Evolutionary conservation across 2,888 invertebrate genomes (phyloP), one percentile per base, ranked within the genome.

Genomic region (Prenolepis imparis): DNA sequence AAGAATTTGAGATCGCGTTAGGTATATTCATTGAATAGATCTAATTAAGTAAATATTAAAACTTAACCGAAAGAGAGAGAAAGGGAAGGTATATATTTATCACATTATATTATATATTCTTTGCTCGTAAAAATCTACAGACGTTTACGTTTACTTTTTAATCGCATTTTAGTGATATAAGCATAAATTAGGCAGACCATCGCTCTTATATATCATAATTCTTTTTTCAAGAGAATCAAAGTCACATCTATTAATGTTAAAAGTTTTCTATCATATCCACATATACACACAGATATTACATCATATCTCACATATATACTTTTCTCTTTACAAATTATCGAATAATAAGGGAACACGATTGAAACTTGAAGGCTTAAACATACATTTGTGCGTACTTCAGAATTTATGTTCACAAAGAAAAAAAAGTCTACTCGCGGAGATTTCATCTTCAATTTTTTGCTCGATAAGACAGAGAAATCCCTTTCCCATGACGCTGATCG

Each of bases 391-490:
- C 18, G 18, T n/a, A 52, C 28, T 74, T 32, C 11, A 9, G 4
- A 44, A 24, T 21, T 41, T 21, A 36, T 57, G 18, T 55, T 28
- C 3, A 12, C 6, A 5, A 32, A 3, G 11, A 28, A 68, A 52
- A 28, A 28, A 41, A 28, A 0, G 21, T 41, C 15, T 18, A 9
- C 41, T 67, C 36, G 4, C 52, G 28, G n/a, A 57, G 28, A 41
- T 24, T 80, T 18, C 18, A 12, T 1, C 4, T 36, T 8, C 59
- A 80, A 80, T 72, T 72, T 72, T 80, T 80, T 59, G 59, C 70
- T 72, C 78, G 72, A 72, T 80, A 80, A 80, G 78, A 59, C 44
- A 72, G 57, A 78, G 57, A 80, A 72, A 72, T 72, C 59, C 44
- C 59, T 59, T 57, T 78, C 21, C 44, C 39, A n/a, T n/a, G 55